Evolutionary conservation across 2,797 vertebrate genomes (phyloP).

Genomic region (Characodon lateralis): DNA sequence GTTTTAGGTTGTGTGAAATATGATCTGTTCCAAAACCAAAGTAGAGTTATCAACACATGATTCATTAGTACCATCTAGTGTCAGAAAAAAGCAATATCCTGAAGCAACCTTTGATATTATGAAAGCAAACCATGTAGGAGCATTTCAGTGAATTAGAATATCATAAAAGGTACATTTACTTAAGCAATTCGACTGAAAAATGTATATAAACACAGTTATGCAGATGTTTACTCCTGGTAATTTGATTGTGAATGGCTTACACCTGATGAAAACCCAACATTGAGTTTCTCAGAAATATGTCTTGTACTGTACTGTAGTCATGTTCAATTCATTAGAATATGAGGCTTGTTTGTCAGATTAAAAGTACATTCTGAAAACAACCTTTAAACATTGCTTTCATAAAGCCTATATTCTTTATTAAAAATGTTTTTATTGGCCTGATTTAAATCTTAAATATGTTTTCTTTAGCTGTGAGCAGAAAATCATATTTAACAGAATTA

Average conservation of each 20-base stretch:
- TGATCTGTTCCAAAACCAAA: neutral
- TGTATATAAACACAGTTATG: neutral
- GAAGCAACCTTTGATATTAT: neutral
- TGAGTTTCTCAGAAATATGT: neutral
- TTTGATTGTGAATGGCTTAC: neutral
- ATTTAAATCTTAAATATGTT: neutral
- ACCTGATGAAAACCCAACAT: neutral
- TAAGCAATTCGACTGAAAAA: neutral
- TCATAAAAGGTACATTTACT: neutral
- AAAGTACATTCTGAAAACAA: too few species aligned
- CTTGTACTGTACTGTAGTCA: neutral
- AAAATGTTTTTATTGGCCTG: too few species aligned
- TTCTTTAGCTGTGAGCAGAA: neutral
- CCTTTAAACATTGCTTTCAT: too few species aligned
- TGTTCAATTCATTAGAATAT: neutral
- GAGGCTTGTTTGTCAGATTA: neutral
- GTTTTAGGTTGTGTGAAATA: too few species aligned
- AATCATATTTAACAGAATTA: neutral
- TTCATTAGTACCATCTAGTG: slow-evolving; percentile 23
- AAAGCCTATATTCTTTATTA: too few species aligned
- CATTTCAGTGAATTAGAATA: neutral
- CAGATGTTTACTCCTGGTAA: neutral
- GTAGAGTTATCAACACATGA: neutral
- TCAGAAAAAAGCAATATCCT: neutral
- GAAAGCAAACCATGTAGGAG: neutral